Evolutionary conservation across 2,888 invertebrate genomes (phyloP).

Genomic region (Drosophila formosana): DNA sequence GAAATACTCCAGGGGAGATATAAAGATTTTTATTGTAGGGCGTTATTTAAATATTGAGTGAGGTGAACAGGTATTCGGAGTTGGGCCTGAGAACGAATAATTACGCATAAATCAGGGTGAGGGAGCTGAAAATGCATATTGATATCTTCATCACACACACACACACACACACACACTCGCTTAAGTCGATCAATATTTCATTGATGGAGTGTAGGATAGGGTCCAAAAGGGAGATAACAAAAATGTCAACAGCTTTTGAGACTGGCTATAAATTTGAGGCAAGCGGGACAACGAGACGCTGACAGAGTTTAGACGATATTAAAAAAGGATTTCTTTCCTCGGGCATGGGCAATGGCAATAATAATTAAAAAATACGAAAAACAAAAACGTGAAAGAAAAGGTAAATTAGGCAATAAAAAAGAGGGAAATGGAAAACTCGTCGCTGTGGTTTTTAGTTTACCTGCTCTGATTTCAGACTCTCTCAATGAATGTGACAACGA

Average conservation of each 20-base stretch:
- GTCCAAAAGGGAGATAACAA: constrained; percentile 65
- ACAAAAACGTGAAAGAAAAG: constrained; percentile 29
- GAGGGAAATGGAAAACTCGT: constrained; percentile 10
- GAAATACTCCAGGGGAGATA: constrained; percentile 19
- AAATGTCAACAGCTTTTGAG: constrained; percentile 81
- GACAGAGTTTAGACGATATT: constrained; percentile 61
- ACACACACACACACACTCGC: background rate
- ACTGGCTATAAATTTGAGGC: constrained; percentile 74
- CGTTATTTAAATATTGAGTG: constrained; percentile 64
- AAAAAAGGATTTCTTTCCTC: constrained; percentile 73
- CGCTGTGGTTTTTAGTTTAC: constrained; percentile 46
- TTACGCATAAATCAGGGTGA: constrained; percentile 71
- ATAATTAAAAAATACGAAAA: constrained; percentile 73
- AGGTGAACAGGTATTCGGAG: constrained; percentile 10
- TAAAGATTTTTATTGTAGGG: constrained; percentile 70
- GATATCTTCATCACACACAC: constrained; percentile 69
- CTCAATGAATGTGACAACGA: constrained; percentile 63
- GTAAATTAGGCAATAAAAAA: constrained; percentile 15
- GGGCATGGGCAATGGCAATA: constrained; percentile 48
- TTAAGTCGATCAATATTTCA: constrained; percentile 71
- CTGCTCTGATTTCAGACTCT: constrained; percentile 51
- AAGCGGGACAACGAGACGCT: constrained; percentile 5
- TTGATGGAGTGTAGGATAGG: constrained; percentile 65
- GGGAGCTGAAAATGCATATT: constrained; percentile 67
- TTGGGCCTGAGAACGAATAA: constrained; percentile 31